Percentiles rank a stretch among this genome's conserved stretches.
phyloP scores from a whole-genome alignment of 2,113 vertebrate species.

The Sinocyclocheilus maitianheensis region DNA sequence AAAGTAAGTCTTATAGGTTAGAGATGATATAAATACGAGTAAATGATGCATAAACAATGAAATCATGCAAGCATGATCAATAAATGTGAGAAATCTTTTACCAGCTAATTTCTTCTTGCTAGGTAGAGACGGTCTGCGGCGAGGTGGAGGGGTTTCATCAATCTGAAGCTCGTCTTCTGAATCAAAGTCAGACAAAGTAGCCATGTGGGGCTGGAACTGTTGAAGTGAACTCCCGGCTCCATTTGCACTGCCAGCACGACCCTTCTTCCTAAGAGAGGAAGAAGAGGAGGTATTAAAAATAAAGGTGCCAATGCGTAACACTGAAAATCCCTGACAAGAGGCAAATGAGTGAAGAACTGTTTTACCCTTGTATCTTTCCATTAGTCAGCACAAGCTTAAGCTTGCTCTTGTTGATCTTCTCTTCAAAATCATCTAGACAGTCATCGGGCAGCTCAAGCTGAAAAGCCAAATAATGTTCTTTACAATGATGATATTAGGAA shows the following conservation, averaged over 20 bases:
- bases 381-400: conserved; percentile 84
- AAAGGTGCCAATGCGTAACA: no score
- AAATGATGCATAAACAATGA: background rate
- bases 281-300: background rate
- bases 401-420: conserved; percentile 84
- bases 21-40: no score
- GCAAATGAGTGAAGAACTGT: background rate
- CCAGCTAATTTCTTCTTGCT: conserved; percentile 81
- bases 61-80: background rate
- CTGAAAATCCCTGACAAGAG: background rate
- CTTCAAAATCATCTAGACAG: conserved; percentile 81
- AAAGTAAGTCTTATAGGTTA: background rate
- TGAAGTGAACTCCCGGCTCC: conserved; percentile 69
- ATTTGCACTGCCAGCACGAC: conserved; percentile 65
- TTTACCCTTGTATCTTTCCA: conserved; percentile 82
- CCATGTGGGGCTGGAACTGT: conserved; percentile 74
- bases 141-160: conserved; percentile 84
- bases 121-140: conserved; percentile 71
- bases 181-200: conserved; percentile 81
- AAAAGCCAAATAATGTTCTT: conserved; percentile 12
- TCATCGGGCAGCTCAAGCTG: conserved; percentile 78
- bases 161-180: conserved; percentile 92
- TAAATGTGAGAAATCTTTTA: conserved; percentile 58
- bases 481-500: background rate
- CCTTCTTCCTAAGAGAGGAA: conserved; percentile 73